Conservation (phyloP, 2,888 invertebrate species). For the Sussaba pulchella region DNA sequence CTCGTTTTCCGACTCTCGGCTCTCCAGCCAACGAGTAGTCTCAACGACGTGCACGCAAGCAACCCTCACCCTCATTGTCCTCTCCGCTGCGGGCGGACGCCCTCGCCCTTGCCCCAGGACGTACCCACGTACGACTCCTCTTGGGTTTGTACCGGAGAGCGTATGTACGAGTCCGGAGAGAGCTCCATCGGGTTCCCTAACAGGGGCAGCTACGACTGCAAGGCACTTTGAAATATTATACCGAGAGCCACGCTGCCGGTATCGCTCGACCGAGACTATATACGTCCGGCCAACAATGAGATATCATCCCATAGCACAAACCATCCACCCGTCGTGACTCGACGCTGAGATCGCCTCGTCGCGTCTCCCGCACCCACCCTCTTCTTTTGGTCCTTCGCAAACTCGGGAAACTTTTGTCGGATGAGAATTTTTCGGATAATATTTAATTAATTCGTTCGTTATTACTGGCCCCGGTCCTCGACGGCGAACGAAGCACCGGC, state of each 20-base stretch:
- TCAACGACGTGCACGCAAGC: slow-evolving; percentile 51
- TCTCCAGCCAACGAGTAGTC: slow-evolving; percentile 68
- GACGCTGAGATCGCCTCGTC: slow-evolving; percentile 21
- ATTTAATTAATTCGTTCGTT: slow-evolving; percentile 76
- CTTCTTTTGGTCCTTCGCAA: slow-evolving; percentile 32
- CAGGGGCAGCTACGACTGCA: slow-evolving; percentile 58
- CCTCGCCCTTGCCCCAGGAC: slow-evolving; percentile 63
- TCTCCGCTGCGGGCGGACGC: slow-evolving; percentile 53
- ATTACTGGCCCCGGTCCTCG: slow-evolving; percentile 50
- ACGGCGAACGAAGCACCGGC: background rate
- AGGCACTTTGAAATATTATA: slow-evolving; percentile 83
- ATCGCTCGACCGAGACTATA: slow-evolving; percentile 73
- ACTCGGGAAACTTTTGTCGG: slow-evolving; percentile 72
- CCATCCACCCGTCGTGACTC: slow-evolving; percentile 44
- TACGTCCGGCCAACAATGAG: slow-evolving; percentile 73
- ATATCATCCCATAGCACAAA: slow-evolving; percentile 70
- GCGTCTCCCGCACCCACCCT: slow-evolving; percentile 10
- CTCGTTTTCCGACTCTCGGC: slow-evolving; percentile 74
- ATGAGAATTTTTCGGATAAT: slow-evolving; percentile 76
- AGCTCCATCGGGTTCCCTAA: slow-evolving; percentile 62
- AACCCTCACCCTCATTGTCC: slow-evolving; percentile 66
- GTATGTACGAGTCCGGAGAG: slow-evolving; percentile 49
- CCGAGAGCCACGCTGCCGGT: slow-evolving; percentile 71
- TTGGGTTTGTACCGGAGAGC: slow-evolving; percentile 46
- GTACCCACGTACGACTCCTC: slow-evolving; percentile 54